phyloP scores from a whole-genome alignment of 2,797 vertebrate genomes.

The Coilia nasus region DNA sequence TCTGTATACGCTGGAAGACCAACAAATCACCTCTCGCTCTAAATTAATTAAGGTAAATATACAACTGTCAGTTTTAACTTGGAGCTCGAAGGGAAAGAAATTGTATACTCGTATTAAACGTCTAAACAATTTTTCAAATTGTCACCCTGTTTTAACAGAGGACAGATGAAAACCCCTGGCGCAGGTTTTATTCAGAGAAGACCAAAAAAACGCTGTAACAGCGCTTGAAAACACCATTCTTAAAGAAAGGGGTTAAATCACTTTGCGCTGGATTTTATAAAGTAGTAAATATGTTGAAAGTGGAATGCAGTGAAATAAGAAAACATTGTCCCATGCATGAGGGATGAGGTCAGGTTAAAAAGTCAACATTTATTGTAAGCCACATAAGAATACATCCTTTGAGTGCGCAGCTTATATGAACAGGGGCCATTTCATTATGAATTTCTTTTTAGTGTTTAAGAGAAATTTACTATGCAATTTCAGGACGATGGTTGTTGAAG shows the following conservation, averaged over 20 bases:
- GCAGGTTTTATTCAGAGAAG: conserved; percentile 27
- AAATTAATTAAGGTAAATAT: conserved; percentile 62
- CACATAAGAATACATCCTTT: not conserved
- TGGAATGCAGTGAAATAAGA: not conserved
- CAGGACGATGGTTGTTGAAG: not conserved
- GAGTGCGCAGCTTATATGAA: not conserved
- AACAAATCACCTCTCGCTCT: conserved; percentile 56
- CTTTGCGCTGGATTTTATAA: not conserved
- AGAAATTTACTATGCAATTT: not conserved
- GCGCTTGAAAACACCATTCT: not conserved
- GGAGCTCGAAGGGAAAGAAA: conserved; percentile 45
- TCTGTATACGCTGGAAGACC: conserved; percentile 45
- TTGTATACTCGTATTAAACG: conserved; percentile 49
- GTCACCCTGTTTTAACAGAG: conserved; percentile 50
- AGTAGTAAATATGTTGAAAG: not conserved
- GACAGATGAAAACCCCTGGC: conserved; percentile 41
- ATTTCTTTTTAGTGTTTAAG: not conserved
- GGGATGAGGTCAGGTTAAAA: not conserved
- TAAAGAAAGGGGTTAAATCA: not conserved
- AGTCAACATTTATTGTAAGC: not conserved
- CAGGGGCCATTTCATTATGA: not conserved
- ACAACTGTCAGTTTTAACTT: conserved; percentile 60
- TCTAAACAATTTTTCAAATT: conserved; percentile 58
- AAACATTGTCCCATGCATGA: not conserved
- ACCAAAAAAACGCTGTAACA: not conserved